Conservation (phyloP, 2,797 vertebrate genomes). For the Pangasius larnaudii region DNA sequence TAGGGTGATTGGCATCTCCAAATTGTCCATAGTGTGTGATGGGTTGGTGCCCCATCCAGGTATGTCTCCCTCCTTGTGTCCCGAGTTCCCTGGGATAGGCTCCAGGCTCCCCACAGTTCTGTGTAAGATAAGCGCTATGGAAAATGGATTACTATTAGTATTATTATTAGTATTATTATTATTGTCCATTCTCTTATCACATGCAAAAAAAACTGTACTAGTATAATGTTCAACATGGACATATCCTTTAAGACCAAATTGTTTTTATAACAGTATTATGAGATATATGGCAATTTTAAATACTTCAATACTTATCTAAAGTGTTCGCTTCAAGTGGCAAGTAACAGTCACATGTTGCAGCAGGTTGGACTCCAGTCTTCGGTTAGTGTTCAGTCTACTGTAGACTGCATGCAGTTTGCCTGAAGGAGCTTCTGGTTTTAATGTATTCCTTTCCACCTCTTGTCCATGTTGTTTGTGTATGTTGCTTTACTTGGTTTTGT, state of each 20-base stretch:
- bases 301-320: background rate
- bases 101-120: too few relatives aligned
- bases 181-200: background rate
- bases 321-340: background rate
- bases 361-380: background rate
- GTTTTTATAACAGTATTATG: background rate
- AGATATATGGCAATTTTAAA: background rate
- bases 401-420: background rate
- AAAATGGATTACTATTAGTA: too few relatives aligned
- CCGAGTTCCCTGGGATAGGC: too few relatives aligned
- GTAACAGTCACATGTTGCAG: conserved; percentile 8
- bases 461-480: background rate
- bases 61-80: too few relatives aligned
- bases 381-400: background rate
- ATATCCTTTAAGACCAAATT: too few relatives aligned
- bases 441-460: background rate
- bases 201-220: background rate
- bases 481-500: background rate
- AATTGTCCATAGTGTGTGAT: too few relatives aligned
- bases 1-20: too few relatives aligned
- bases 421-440: background rate
- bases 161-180: background rate
- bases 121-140: background rate
- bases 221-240: background rate
- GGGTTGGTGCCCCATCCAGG: too few relatives aligned